Evolutionary conservation across 2,113 vertebrate genomes (phyloP), one percentile per base, ranked within the genome.

Genomic region (Myanophis thanlyinensis): DNA sequence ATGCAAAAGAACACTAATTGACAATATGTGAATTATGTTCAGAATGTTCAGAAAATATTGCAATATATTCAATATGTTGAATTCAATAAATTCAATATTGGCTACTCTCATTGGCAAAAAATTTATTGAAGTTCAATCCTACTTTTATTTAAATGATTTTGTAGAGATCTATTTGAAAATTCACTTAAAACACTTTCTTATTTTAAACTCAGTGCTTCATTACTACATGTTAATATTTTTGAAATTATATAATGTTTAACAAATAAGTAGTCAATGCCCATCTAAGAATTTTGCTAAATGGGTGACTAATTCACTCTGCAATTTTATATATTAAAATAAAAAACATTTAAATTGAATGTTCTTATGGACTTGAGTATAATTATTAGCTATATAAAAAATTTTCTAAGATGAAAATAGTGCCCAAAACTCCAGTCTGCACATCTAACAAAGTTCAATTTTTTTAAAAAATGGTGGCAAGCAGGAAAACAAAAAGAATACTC

Each of bases 191-290:
- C 46, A 59, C 13, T 44, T 85, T 3, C 23, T 96, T 97, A 96
- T 97, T 97, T 97, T 97, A 97, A 97, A 96, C 96, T 94, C 97
- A 96, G 93, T 89, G 94, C 97, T 97, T 90, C 11, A 40, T 84
- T 8, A 44, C 12, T 84, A 93, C 91, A 93, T 48, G 93, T 95
- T 90, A 93, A 51, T 59, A 94, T 48, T 93, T 92, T 93, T 93
- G 85, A 73, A 93, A 25, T 0, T 91, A 22, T 90, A 87, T 91
- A 23, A 73, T 18, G 89, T 67, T 48, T 49, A 35, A 54, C 51
- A 90, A 35, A 51, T 35, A 87, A 91, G 47, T 87, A 93, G 25
- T 93, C 92, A 87, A 91, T 87, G 91, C 92, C 90, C 92, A 92
- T 88, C 84, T 49, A 52, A 89, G 94, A 62, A 51, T 73, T 4